These are phyloP conservation scores for Silurus meridionalis DNA, from an alignment of 2,113 vertebrate species.

Conservation along the genomic window DNA sequence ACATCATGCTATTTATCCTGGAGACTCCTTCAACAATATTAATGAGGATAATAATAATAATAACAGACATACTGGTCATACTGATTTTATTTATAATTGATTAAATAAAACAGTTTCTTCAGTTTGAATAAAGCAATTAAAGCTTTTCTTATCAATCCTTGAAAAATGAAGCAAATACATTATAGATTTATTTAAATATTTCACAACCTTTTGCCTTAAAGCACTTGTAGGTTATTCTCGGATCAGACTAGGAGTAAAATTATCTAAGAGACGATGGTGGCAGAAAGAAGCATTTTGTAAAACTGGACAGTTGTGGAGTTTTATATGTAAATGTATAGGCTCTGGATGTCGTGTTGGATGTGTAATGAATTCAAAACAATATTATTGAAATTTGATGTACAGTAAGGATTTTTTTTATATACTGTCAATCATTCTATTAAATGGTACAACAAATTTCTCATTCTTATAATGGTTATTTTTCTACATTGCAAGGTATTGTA, in stretches of 20 bases:
- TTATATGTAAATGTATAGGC: conserved; percentile 1
- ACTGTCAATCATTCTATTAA: conserved; percentile 48
- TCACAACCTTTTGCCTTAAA: conserved; percentile 25
- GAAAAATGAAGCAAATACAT: background rate
- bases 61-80: background rate
- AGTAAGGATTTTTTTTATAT: conserved; percentile 44
- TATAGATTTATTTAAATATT: background rate
- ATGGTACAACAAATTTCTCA: conserved; percentile 70
- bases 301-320: conserved; percentile 32
- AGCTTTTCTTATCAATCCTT: conserved; percentile 17
- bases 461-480: conserved; percentile 61
- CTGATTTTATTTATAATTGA: background rate
- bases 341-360: background rate
- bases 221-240: conserved; percentile 46
- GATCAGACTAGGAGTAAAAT: background rate
- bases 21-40: background rate
- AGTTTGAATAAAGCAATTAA: background rate
- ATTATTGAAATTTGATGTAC: conserved; percentile 34
- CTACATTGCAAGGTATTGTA: conserved; percentile 70
- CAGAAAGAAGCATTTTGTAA: background rate
- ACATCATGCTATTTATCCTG: background rate
- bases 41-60: background rate
- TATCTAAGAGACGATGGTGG: background rate
- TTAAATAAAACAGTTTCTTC: background rate
- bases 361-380: conserved; percentile 13